A percentile compares a stretch with the other conserved stretches of the same genome.
These are phyloP conservation scores for Argyresthia albistria DNA, from an alignment of 2,888 invertebrate genomes.

Conservation along the genomic window DNA sequence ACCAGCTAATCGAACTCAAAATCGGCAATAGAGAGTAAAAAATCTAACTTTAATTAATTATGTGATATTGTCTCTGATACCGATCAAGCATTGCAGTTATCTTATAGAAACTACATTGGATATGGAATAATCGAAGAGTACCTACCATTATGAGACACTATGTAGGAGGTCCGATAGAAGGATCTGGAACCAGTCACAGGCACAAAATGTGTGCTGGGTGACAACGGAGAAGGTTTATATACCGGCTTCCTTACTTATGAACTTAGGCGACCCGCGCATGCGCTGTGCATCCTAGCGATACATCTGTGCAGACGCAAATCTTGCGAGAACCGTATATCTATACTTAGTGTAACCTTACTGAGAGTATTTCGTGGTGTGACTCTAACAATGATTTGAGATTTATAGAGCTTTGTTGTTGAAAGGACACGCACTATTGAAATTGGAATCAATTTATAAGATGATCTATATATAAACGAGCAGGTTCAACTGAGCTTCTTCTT, in stretches of 20 bases:
- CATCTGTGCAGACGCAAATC: constrained; percentile 21
- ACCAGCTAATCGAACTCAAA: no score
- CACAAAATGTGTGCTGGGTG: constrained; percentile 51
- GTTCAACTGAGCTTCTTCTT: no score
- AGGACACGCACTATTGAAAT: no score
- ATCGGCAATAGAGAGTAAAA: no score
- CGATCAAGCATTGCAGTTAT: no score
- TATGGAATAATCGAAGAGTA: background rate
- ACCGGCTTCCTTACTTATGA: constrained; percentile 64
- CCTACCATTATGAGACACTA: constrained; percentile 10
- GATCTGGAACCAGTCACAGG: constrained; percentile 43
- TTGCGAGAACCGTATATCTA: background rate
- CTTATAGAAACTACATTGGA: no score
- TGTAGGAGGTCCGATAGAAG: constrained; percentile 9
- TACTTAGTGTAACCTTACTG: background rate
- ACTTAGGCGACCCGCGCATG: constrained; percentile 53
- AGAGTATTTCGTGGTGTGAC: background rate
- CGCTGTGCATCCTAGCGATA: constrained; percentile 18
- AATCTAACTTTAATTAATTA: no score
- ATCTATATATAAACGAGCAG: no score
- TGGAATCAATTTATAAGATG: no score
- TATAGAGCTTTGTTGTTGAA: background rate
- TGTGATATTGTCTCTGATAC: no score
- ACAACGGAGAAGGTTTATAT: constrained; percentile 64
- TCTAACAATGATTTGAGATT: background rate